These are phyloP conservation scores for Buathra laborator DNA, from an alignment of 2,888 invertebrate species.

Conservation along the genomic window DNA sequence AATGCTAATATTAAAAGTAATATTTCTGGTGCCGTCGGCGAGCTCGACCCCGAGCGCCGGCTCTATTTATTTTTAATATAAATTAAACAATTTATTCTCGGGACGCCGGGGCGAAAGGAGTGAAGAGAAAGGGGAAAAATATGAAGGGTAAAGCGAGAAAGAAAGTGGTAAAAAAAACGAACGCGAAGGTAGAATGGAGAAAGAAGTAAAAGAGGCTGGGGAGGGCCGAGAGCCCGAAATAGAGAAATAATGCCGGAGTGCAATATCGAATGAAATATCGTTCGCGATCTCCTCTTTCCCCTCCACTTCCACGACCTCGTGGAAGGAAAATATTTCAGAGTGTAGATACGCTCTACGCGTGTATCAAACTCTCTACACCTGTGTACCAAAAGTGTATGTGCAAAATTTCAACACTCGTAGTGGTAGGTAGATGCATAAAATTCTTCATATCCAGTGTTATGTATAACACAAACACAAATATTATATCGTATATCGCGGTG, in stretches of 20 bases:
- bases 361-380: slow-evolving; percentile 48
- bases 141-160: slow-evolving; percentile 46
- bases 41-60: slow-evolving; percentile 73
- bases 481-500: slow-evolving; percentile 30
- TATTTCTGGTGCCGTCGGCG: slow-evolving; percentile 84
- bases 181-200: slow-evolving; percentile 69
- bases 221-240: slow-evolving; percentile 77
- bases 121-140: slow-evolving; percentile 46
- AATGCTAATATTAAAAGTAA: slow-evolving; percentile 85
- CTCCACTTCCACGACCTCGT: slow-evolving; percentile 38
- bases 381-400: slow-evolving; percentile 62
- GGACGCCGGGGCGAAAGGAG: slow-evolving; percentile 74
- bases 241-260: slow-evolving; percentile 84
- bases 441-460: slow-evolving; percentile 30
- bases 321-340: slow-evolving; percentile 63
- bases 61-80: slow-evolving; percentile 85
- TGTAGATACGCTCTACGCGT: slow-evolving; percentile 35
- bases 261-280: slow-evolving; percentile 85
- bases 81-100: slow-evolving; percentile 87
- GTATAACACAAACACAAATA: slow-evolving; percentile 40
- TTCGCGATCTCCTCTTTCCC: slow-evolving; percentile 76
- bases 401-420: slow-evolving; percentile 2
- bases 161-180: slow-evolving; percentile 69
- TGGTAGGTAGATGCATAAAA: slow-evolving; percentile 24
- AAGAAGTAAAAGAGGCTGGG: slow-evolving; percentile 60